Evolutionary conservation across 2,797 vertebrate genomes (phyloP), one percentile per base, ranked within the genome.

Genomic region (Muscicapa striata): DNA sequence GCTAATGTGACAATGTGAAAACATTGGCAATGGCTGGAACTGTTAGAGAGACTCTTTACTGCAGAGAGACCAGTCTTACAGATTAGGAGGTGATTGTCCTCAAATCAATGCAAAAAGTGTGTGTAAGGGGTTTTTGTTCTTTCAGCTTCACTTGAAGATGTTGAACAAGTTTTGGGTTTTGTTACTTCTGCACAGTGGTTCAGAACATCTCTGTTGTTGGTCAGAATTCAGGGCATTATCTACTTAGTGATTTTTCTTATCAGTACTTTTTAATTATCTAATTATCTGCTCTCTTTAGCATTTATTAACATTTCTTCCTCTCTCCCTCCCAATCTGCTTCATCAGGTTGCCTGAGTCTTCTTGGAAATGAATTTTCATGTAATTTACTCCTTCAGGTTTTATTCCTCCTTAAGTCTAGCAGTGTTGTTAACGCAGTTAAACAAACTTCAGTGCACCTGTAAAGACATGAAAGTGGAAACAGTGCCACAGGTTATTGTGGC

Each of bases 381-480:
- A 1, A 30, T 90, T 88, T 77, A 40, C 61, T 86, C 55, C 63
- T 80, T 89, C 77, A 48, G 48, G 63, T 91, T 90, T 82, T 70
- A 10, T 75, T 15, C 48, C 62, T 94, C 18, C 66, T 83, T 63
- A 87, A 51, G 29, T 46, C 46, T 80, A 62, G 9, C 63, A 87
- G 13, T 52, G 95, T 81, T 83, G 87, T 87, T 78, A 76, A 45
- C 43, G 10, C 61, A 66, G n/a, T 86, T 90, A 66, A 66, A 34
- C 51, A 66, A 96, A 91, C 84, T 83, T 77, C 5, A 80, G 22
- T 79, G 67, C 22, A 57, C 49, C 66, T 76, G 5, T 78, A 83
- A 72, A 79, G 58, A 61, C 23, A 9, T 87, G 89, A 75, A 95
- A 91, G 48, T 72, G 74, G 75, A 92, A 79, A 51, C 30, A 87